These are phyloP conservation scores for Coptotermes formosanus DNA, from an alignment of 1,140 invertebrate genomes.

Conservation along the genomic window DNA sequence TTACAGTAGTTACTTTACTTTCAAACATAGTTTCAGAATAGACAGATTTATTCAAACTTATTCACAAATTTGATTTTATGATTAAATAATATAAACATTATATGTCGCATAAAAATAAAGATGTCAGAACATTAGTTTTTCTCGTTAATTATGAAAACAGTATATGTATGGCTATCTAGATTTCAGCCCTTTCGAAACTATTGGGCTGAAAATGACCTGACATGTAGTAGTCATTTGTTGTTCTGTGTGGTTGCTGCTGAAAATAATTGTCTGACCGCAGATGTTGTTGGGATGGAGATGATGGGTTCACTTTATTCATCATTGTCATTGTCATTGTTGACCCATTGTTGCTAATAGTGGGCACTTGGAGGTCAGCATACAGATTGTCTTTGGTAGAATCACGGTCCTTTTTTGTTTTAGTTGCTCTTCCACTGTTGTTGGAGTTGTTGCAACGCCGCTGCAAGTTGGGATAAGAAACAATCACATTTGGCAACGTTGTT, in stretches of 20 bases:
- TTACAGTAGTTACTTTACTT: too few species aligned
- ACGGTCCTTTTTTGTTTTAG: conserved; percentile 15
- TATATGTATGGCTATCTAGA: conserved; percentile 7
- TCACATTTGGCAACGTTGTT: conserved; percentile 5
- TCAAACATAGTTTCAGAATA: too few species aligned
- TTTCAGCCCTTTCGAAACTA: conserved; percentile 34
- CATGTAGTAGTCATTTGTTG: conserved; percentile 24
- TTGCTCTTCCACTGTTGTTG: not conserved
- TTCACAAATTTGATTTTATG: not conserved
- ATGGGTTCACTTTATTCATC: conserved; percentile 23
- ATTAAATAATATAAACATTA: not conserved
- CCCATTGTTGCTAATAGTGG: conserved; percentile 31
- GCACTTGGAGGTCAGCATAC: conserved; percentile 34
- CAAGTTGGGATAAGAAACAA: conserved; percentile 8
- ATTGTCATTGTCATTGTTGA: conserved; percentile 22
- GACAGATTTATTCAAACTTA: not conserved
- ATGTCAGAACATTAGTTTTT: not conserved
- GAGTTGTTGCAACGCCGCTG: conserved; percentile 14
- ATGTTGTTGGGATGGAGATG: not conserved
- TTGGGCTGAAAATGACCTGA: conserved; percentile 28
- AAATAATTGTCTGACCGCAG: not conserved
- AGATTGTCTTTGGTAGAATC: conserved; percentile 30
- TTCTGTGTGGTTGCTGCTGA: conserved; percentile 20
- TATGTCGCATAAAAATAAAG: not conserved
- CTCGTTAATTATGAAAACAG: not conserved